Evolutionary conservation across 2,113 vertebrate species (phyloP), one percentile per base, ranked within the genome.

Genomic region (Poeciliopsis occidentalis): DNA sequence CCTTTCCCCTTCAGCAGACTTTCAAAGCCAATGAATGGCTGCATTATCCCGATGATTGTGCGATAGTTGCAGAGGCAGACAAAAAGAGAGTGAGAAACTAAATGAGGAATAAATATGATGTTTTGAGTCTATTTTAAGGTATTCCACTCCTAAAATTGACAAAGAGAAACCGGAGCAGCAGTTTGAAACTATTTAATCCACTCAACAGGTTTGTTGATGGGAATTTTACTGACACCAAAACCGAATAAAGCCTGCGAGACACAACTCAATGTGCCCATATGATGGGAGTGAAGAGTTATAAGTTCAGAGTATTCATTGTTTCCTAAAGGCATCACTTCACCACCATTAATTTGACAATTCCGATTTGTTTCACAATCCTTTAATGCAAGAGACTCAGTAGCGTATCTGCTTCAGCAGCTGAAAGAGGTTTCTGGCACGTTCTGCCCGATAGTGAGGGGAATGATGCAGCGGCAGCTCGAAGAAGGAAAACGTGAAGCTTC

Each of bases 401-500:
- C 94, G 89, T 10, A 93, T 88, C 79, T 94, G 88, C 64, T 83
- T 94, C 83, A 94, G 66, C 34, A 94, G 84, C 75, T 91, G 75
- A 60, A 83, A 79, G 64, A 95, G 81, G 79, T 93, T 89, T 67
- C 70, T 89, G 87, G 92, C 78, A 2, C 88, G 89, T 47, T 95
- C 92, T 0, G 91, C 84, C 4, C 93, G 82, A 60, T 89, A 88
- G 65, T 70, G 90, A 30, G 91, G 83, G 0, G 90, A 90, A 83
- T 94, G 94, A 71, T 96, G 89, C 41, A 92, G 69, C 0, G 95
- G 95, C 74, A 96, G 91, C 86, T 96, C 94, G 13, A 96, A 96
- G 90, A 96, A 96, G 0, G 95, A 96, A 78, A 95, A 95, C 0
- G 94, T 96, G 88, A 95, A 95, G 80, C 91, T 95, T 26, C 94